Percentiles rank a stretch among this genome's conserved stretches.
phyloP scores from a whole-genome alignment of 2,888 invertebrate genomes.

The Acanthosepion lycidas region DNA sequence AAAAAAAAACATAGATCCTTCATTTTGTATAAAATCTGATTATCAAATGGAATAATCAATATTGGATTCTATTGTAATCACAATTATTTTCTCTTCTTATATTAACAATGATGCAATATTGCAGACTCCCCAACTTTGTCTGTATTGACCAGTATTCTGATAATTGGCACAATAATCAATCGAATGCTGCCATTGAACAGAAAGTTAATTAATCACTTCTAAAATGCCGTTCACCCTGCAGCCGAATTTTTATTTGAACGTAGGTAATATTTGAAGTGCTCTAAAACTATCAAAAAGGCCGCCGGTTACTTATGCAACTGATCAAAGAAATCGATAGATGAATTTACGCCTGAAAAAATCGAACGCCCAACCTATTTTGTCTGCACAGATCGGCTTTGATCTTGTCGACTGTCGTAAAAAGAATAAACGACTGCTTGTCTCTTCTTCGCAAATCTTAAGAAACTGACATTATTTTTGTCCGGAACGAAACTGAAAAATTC shows the following conservation, averaged over 20 bases:
- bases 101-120: background rate
- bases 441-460: no score
- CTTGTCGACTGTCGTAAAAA: background rate
- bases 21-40: no score
- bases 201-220: background rate
- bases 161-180: background rate
- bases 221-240: background rate
- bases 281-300: background rate
- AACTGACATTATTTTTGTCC: no score
- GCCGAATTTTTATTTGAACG: background rate
- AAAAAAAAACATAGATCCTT: no score
- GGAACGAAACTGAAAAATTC: background rate
- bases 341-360: background rate
- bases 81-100: no score
- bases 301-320: background rate
- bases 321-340: background rate
- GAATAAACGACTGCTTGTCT: background rate
- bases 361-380: background rate
- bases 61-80: no score
- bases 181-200: background rate
- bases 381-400: background rate
- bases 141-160: background rate
- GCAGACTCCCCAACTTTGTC: background rate
- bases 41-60: no score
- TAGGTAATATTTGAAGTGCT: background rate